Conservation (phyloP, 2,113 vertebrate species). For the Ammodytes marinus region DNA sequence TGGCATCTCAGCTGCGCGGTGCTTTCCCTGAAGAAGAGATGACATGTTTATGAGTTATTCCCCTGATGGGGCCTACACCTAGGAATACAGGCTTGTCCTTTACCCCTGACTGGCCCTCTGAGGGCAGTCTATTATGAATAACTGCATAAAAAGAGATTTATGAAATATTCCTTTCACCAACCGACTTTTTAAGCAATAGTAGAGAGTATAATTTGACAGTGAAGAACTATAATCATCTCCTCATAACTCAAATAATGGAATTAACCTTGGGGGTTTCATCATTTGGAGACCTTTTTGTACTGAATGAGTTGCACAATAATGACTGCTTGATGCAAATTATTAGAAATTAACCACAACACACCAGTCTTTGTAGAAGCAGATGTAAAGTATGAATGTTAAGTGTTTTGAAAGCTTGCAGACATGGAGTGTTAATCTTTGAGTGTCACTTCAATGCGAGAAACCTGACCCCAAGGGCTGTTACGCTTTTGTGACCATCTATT, state of each 20-base stretch:
- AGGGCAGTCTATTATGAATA: conserved; percentile 65
- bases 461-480: not conserved
- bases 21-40: conserved; percentile 78
- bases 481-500: conserved; percentile 14
- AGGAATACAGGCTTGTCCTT: conserved; percentile 75
- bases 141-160: conserved; percentile 61
- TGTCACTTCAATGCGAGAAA: conserved; percentile 17
- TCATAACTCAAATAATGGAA: conserved; percentile 10
- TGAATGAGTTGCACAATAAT: conserved; percentile 21
- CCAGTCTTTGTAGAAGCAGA: not conserved
- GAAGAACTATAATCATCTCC: conserved; percentile 27
- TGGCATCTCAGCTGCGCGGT: conserved; percentile 73
- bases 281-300: conserved; percentile 18
- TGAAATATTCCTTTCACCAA: conserved; percentile 40
- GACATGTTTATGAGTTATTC: conserved; percentile 83
- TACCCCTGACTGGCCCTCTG: conserved; percentile 62
- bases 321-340: conserved; percentile 11
- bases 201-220: conserved; percentile 23
- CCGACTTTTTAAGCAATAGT: conserved; percentile 24
- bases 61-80: conserved; percentile 71
- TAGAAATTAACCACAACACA: not conserved
- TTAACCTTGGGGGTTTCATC: conserved; percentile 46
- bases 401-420: conserved; percentile 26
- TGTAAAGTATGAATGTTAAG: not conserved
- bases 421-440: conserved; percentile 1